Percentiles rank a stretch among this genome's conserved stretches.
Evolutionary conservation across 1,140 invertebrate species (phyloP).

Genomic region (Drosophila simulans): DNA sequence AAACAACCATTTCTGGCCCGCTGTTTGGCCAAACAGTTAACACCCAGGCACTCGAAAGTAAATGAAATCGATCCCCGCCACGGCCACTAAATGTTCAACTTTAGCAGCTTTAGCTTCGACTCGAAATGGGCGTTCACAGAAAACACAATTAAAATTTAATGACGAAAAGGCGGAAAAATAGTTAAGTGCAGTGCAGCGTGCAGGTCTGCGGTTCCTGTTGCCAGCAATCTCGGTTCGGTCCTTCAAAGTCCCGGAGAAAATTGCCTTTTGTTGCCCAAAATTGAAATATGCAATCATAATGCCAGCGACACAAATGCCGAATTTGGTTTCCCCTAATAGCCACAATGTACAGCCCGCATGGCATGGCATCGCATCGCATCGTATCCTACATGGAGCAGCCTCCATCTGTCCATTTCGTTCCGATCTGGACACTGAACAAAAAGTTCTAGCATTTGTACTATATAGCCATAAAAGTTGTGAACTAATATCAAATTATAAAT

Average conservation of each 20-base stretch:
- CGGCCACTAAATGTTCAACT: constrained; percentile 28
- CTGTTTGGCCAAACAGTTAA: constrained; percentile 77
- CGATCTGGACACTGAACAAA: constrained; percentile 8
- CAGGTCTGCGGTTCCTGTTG: background rate
- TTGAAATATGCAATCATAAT: constrained; percentile 73
- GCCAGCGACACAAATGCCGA: constrained; percentile 68
- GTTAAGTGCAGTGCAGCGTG: constrained; percentile 37
- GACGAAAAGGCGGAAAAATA: constrained; percentile 79
- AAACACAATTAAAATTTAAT: constrained; percentile 83
- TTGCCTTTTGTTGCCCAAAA: constrained; percentile 59
- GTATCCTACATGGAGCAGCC: constrained; percentile 37
- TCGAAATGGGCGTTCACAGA: constrained; percentile 53
- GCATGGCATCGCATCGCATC: constrained; percentile 16
- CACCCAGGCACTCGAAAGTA: constrained; percentile 57
- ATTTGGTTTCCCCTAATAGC: constrained; percentile 74
- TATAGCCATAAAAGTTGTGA: background rate
- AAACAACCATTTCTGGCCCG: constrained; percentile 53
- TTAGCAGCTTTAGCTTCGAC: constrained; percentile 18
- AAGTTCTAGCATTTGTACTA: background rate
- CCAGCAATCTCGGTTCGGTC: constrained; percentile 29
- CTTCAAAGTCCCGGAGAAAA: constrained; percentile 35
- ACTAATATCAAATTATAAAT: background rate
- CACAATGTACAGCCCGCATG: constrained; percentile 48
- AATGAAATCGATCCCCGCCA: constrained; percentile 55
- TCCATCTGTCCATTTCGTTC: constrained; percentile 28